Evolutionary conservation across 2,888 invertebrate species (phyloP).

Genomic region (Limenitis arthemis): DNA sequence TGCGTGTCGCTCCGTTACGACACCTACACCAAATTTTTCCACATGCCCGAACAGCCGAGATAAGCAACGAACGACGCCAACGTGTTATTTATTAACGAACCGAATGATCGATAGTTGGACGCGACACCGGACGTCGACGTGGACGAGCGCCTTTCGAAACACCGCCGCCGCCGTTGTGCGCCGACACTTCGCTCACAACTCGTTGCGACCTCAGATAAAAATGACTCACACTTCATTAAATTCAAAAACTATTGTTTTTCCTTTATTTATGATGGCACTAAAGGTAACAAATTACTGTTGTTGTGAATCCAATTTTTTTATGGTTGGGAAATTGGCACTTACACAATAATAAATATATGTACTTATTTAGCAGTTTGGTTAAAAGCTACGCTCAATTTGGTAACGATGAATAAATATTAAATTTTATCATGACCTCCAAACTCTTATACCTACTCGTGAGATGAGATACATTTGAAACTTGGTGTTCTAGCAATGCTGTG

Average conservation of each 20-base stretch:
- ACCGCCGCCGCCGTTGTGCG: slow-evolving; percentile 40
- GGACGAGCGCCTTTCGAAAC: slow-evolving; percentile 66
- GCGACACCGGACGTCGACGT: slow-evolving; percentile 65
- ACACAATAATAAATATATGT: no score
- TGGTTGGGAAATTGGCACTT: neutral
- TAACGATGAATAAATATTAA: no score
- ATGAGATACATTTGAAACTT: no score
- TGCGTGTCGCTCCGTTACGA: slow-evolving; percentile 68
- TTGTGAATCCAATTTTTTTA: neutral
- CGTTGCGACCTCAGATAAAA: slow-evolving; percentile 43
- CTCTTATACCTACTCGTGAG: no score
- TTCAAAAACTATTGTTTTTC: slow-evolving; percentile 36
- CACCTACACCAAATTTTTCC: slow-evolving; percentile 72
- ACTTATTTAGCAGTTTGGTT: no score
- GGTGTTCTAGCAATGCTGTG: slow-evolving; percentile 25
- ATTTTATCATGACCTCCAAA: no score
- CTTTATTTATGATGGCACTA: slow-evolving; percentile 17
- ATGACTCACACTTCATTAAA: slow-evolving; percentile 42
- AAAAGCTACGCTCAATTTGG: no score
- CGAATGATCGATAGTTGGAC: slow-evolving; percentile 72
- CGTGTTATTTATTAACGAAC: slow-evolving; percentile 73
- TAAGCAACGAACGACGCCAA: slow-evolving; percentile 66
- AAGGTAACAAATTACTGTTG: slow-evolving; percentile 3
- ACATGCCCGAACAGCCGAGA: slow-evolving; percentile 68
- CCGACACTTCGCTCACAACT: slow-evolving; percentile 37